Conservation (phyloP, 2,888 invertebrate genomes). For the Mythimna albipuncta region DNA sequence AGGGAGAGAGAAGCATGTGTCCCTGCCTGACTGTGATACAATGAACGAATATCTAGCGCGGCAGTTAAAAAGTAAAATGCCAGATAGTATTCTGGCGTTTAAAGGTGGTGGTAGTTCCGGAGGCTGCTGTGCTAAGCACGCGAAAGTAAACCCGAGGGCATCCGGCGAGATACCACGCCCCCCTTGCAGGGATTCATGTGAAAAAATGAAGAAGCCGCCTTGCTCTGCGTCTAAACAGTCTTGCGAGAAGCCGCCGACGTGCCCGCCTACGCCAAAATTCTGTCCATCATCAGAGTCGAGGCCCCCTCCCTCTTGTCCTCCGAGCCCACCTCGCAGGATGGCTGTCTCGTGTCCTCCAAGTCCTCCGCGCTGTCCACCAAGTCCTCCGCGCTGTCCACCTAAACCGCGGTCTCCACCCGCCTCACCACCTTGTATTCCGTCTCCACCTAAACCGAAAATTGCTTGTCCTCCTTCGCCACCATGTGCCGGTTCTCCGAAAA, state of each 20-base stretch:
- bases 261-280: not conserved
- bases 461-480: not conserved
- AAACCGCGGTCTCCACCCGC: not conserved
- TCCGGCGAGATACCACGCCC: conserved; percentile 63
- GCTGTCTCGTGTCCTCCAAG: not conserved
- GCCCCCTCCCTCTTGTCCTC: conserved; percentile 1
- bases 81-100: conserved; percentile 71
- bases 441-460: too few species aligned
- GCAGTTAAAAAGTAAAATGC: conserved; percentile 41
- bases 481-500: not conserved
- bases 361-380: not conserved
- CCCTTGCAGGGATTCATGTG: conserved; percentile 65
- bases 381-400: not conserved
- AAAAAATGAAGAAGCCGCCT: conserved; percentile 57
- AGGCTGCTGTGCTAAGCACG: conserved; percentile 62
- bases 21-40: conserved; percentile 69
- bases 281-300: conserved; percentile 1
- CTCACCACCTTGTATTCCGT: too few species aligned
- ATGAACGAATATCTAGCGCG: conserved; percentile 54
- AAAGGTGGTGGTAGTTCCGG: conserved; percentile 61
- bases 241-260: conserved; percentile 31
- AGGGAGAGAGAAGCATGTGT: conserved; percentile 74
- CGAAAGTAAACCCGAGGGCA: conserved; percentile 57
- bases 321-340: conserved; percentile 1
- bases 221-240: conserved; percentile 49